Conservation (phyloP, 2,797 vertebrate species). For the Lutjanus argentimaculatus region DNA sequence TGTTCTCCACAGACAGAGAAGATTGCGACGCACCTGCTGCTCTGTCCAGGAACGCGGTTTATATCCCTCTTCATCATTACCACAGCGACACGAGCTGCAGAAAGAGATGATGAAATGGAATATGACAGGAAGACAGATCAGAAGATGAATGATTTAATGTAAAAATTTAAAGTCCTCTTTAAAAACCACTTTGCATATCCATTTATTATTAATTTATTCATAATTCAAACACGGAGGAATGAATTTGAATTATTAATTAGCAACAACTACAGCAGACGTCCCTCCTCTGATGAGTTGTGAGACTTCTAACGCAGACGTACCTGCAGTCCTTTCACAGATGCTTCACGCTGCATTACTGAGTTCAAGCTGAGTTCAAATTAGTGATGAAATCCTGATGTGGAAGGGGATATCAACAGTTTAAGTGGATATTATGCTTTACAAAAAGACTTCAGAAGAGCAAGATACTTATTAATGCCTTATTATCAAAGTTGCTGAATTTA, state of each 20-base stretch:
- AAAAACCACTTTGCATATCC: constrained; percentile 15
- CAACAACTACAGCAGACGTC: constrained; percentile 11
- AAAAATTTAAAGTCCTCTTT: constrained; percentile 10
- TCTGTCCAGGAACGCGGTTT: constrained; percentile 14
- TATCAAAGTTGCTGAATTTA: no score
- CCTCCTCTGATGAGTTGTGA: constrained; percentile 8
- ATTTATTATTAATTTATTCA: constrained; percentile 35
- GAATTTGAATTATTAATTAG: constrained; percentile 36
- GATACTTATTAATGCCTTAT: no score
- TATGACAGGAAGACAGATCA: constrained; percentile 27
- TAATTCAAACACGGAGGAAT: constrained; percentile 24
- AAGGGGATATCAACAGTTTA: no score
- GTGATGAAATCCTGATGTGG: neutral
- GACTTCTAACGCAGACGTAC: neutral
- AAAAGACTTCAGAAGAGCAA: no score
- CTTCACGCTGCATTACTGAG: neutral
- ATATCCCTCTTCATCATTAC: constrained; percentile 16
- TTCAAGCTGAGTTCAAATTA: neutral
- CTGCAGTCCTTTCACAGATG: neutral
- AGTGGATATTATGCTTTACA: no score
- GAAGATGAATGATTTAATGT: constrained; percentile 13
- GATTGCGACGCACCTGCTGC: constrained; percentile 1
- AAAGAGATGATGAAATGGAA: constrained; percentile 28
- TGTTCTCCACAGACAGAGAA: constrained; percentile 26
- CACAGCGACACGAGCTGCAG: constrained; percentile 3